Evolutionary conservation across 2,888 invertebrate species (phyloP), one percentile per base, ranked within the genome.

Genomic region (Graphium colonna): DNA sequence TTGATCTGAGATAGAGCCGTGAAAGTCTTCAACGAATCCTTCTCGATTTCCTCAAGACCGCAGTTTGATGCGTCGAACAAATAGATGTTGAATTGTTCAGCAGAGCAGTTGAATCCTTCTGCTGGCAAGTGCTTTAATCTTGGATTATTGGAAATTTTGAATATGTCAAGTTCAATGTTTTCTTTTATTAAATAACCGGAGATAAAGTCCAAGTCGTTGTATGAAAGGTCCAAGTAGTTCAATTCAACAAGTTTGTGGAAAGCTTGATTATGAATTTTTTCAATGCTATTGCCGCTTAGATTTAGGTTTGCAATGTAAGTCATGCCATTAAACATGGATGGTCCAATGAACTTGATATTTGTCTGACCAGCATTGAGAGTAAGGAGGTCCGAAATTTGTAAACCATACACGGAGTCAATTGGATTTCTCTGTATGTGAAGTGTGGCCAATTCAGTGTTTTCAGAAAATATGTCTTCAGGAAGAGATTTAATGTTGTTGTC

Each of bases 41-140:
- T 91, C 41, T 90, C 90, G 51, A 94, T 82, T 55, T 90, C 90
- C 45, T 91, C 90, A 15, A 96, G 88, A 8, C 93, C 93, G 70
- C 95, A 96, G 70, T 93, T 92, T 2, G 94, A 93, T 15, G 95
- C 93, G 62, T 95, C 95, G 67, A 96, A 92, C 40, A 91, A 88
- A 71, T 93, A 93, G 55, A 94, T 91, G 59, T 92, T 92, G 67
- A 92, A 92, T 67, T 90, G 87, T 51, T 91, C 91, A 33, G 90
- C 91, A 21, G 89, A 88, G 61, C 92, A 91, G 60, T 90, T 90
- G 74, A 95, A 95, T 38, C 94, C 92, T 60, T 92, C 90, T 13
- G 78, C 85, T 0, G 95, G 95, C 52, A 96, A 79, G 56, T 91
- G 91, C 64, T 91, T 92, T 40, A 96, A 79, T 43, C 90, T 87